Evolutionary conservation across 2,113 vertebrate species (phyloP), one percentile per base, ranked within the genome.

Genomic region (Prinia subflava): DNA sequence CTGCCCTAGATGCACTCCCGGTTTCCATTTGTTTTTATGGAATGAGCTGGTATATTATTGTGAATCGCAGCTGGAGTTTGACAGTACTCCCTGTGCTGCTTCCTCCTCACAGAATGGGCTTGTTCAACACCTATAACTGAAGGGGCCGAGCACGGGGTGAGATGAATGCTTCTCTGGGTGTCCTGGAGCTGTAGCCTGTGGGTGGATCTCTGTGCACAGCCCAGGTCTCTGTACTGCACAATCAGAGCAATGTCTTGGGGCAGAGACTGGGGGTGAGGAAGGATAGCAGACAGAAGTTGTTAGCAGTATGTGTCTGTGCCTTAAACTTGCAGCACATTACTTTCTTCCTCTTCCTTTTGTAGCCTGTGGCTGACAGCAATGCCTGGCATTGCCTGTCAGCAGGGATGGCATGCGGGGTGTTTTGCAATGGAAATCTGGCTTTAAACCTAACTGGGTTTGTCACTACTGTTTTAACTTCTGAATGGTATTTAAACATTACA

Each of bases 341-440:
- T 96, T 96, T 95, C 56, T 96, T 96, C 90, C 76, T 83, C 83
- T 89, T 93, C 69, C 83, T 96, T 97, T 94, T 97, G 92, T 94
- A 95, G 46, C 89, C 92, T 69, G 91, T 91, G 93, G 89, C 95
- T 97, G 96, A 96, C 94, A 95, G 94, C 62, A 5, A 79, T 92
- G 94, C 92, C 95, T 95, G 69, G 94, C 83, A 68, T 77, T 92
- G 82, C 84, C 83, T 95, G 94, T 95, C 95, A 96, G 90, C 85
- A 87, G 85, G 91, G 90, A 95, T 96, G 93, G 94, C 96, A 84
- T 44, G 78, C 74, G 62, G 93, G 69, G 76, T 96, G 91, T 97
- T 97, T 96, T 97, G 96, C 95, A 96, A 95, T 97, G 94, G 96
- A 97, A 96, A 97, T 97, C 93, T 95, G 82, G 84, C 95, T 96